phyloP scores from a whole-genome alignment of 2,113 vertebrate species.

The Asarcornis scutulata region DNA sequence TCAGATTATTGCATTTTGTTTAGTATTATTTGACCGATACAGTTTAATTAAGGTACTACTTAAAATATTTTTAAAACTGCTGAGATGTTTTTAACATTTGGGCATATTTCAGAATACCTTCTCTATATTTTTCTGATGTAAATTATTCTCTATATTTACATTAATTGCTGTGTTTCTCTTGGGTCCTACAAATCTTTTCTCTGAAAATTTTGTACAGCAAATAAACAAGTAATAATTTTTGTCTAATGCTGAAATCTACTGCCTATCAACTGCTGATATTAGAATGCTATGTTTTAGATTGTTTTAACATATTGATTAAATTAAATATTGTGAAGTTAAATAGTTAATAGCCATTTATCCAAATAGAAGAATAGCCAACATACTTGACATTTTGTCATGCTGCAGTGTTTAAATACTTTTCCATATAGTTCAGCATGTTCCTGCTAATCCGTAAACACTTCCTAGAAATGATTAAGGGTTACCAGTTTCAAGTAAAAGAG shows the following conservation, averaged over 20 bases:
- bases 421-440: neutral
- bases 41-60: neutral
- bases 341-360: neutral
- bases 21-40: neutral
- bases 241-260: neutral
- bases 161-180: neutral
- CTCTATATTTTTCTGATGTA: neutral
- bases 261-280: neutral
- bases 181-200: neutral
- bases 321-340: neutral
- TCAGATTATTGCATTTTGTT: neutral
- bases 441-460: neutral
- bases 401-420: neutral
- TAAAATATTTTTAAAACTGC: neutral
- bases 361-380: neutral
- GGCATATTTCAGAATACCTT: neutral
- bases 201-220: neutral
- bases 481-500: constrained; percentile 35
- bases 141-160: neutral
- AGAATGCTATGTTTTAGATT: neutral
- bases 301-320: neutral
- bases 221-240: neutral
- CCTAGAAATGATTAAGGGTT: constrained; percentile 1
- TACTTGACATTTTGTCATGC: neutral
- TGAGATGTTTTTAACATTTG: neutral